Percentiles rank a stretch among this genome's conserved stretches.
phyloP scores from a whole-genome alignment of 2,113 vertebrate genomes.

The Megaceryle torquata region DNA sequence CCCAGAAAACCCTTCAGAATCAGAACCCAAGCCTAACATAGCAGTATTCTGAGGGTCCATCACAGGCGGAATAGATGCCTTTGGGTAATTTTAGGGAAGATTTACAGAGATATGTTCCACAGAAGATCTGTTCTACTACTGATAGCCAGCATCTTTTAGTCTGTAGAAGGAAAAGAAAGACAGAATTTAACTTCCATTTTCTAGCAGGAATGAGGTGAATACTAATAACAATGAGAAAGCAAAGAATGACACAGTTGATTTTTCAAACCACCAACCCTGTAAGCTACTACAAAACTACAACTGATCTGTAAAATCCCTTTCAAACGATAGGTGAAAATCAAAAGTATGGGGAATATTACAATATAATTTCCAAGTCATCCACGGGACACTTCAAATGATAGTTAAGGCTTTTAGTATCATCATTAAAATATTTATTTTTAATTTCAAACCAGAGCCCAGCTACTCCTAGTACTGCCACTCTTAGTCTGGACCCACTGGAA shows the following conservation, averaged over 20 bases:
- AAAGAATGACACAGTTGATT: not conserved
- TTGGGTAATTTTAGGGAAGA: conserved; percentile 46
- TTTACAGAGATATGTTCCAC: conserved; percentile 63
- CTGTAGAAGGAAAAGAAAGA: conserved; percentile 57
- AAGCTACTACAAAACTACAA: not conserved
- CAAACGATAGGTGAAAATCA: not conserved
- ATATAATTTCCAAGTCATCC: not conserved
- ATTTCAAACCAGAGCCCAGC: not conserved
- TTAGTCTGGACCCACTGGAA: not conserved
- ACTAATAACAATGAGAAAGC: not conserved
- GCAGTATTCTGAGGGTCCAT: conserved; percentile 82
- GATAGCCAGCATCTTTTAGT: conserved; percentile 71
- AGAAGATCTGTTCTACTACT: conserved; percentile 44
- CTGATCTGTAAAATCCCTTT: not conserved
- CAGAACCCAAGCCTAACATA: conserved; percentile 83
- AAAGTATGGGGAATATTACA: not conserved
- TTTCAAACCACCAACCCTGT: not conserved
- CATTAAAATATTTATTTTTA: not conserved
- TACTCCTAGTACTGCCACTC: not conserved
- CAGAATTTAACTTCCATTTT: not conserved
- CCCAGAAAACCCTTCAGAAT: conserved; percentile 78
- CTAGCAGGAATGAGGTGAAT: not conserved
- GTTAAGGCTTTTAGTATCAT: not conserved
- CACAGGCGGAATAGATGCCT: conserved; percentile 68
- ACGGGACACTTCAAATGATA: not conserved